A percentile compares a stretch with the other conserved stretches of the same genome.
These are phyloP conservation scores for Actinostola sp. DNA, from an alignment of 92 coral and sea anemone species.

Conservation along the genomic window DNA sequence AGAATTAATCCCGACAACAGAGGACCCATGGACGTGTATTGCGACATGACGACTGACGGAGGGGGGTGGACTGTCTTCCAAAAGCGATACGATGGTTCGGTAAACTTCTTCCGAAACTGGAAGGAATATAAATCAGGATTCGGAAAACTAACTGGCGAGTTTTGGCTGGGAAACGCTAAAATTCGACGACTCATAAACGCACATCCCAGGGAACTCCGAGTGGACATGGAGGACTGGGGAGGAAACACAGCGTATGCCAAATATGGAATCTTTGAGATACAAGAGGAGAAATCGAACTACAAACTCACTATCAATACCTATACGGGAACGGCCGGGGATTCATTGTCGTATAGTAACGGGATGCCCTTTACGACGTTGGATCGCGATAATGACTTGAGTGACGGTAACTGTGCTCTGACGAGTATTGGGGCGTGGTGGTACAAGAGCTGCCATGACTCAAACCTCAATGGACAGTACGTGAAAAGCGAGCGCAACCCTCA, in stretches of 20 bases:
- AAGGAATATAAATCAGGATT: constrained; percentile 59
- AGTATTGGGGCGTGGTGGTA: constrained; percentile 67
- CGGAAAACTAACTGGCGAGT: constrained; percentile 43
- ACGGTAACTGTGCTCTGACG: constrained; percentile 47
- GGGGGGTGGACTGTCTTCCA: constrained; percentile 80
- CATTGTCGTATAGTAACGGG: constrained; percentile 52
- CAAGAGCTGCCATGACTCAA: constrained; percentile 47
- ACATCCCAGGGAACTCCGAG: constrained; percentile 38
- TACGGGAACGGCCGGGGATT: constrained; percentile 60
- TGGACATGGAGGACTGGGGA: constrained; percentile 58
- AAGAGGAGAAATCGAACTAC: constrained; percentile 37
- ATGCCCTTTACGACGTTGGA: constrained; percentile 37
- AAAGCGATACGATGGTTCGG: constrained; percentile 49
- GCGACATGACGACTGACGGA: constrained; percentile 64
- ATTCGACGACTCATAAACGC: constrained; percentile 44
- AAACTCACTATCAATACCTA: constrained; percentile 24
- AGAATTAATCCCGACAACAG: constrained; percentile 51
- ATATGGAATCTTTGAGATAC: constrained; percentile 42
- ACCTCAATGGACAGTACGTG: constrained; percentile 54
- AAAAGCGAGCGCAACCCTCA: constrained; percentile 27
- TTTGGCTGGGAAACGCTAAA: constrained; percentile 67
- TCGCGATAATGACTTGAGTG: constrained; percentile 42
- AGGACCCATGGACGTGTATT: constrained; percentile 46
- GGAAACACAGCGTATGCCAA: constrained; percentile 46
- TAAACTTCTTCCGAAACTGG: constrained; percentile 58